Percentiles rank a stretch among this genome's conserved stretches.
Conservation (phyloP, 2,113 vertebrate genomes). For the Takifugu flavidus region DNA sequence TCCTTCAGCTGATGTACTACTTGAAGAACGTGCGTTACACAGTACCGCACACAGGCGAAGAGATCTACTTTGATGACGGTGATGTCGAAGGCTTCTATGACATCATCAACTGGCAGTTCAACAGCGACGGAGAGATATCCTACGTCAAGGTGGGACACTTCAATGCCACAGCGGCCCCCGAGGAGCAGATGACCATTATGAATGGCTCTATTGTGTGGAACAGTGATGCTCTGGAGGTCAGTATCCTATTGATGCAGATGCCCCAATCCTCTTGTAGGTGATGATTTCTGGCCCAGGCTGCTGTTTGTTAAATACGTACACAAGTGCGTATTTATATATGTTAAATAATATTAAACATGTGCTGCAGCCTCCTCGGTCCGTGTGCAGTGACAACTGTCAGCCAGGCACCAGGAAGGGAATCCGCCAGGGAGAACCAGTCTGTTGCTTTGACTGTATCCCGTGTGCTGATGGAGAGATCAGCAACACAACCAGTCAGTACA, state of each 20-base stretch:
- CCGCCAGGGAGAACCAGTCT: slow-evolving; percentile 77
- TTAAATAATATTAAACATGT: background rate
- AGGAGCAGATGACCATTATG: slow-evolving; percentile 55
- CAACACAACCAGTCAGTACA: slow-evolving; percentile 67
- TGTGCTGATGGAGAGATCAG: slow-evolving; percentile 82
- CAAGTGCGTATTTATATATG: too few species aligned
- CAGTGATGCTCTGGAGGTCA: slow-evolving; percentile 68
- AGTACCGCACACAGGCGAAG: slow-evolving; percentile 70
- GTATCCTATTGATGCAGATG: slow-evolving; percentile 26
- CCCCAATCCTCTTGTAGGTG: too few species aligned
- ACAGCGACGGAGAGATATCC: slow-evolving; percentile 57
- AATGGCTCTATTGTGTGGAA: slow-evolving; percentile 80
- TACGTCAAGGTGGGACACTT: slow-evolving; percentile 76
- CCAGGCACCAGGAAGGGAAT: slow-evolving; percentile 80
- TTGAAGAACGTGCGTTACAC: slow-evolving; percentile 76
- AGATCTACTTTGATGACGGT: slow-evolving; percentile 68
- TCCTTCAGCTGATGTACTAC: slow-evolving; percentile 80
- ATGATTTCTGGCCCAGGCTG: too few species aligned
- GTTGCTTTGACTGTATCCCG: slow-evolving; percentile 84
- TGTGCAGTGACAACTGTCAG: slow-evolving; percentile 78
- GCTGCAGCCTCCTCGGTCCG: slow-evolving; percentile 72
- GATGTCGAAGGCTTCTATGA: slow-evolving; percentile 78
- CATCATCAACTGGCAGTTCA: slow-evolving; percentile 81
- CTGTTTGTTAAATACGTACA: too few species aligned
- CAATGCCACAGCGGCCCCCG: slow-evolving; percentile 40